Evolutionary conservation across 1,140 invertebrate genomes (phyloP), one percentile per base, ranked within the genome.

Genomic region (Lepidotrigona ventralis): DNA sequence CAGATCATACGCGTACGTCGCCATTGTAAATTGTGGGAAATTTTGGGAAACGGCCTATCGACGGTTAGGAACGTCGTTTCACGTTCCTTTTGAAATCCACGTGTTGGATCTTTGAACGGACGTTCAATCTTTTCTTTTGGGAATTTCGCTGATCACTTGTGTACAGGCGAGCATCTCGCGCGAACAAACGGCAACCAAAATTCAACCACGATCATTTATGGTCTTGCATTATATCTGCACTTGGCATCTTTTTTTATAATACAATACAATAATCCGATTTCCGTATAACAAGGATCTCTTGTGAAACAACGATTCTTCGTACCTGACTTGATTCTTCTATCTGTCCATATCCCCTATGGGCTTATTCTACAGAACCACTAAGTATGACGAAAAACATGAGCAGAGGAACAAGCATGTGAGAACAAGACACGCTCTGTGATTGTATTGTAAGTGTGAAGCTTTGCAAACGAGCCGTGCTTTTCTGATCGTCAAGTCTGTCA

Each of bases 1-100:
- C 54, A 29, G 29, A 73, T n/a, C 39, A 72, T 76, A 71, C 66
- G 71, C 77, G 76, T 26, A 46, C 19, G n/a, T 56, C 9, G 51
- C 46, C 19, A 39, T 58, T 54, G 51, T 82, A 80, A 75, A 64
- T 66, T 70, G 75, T 63, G 56, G 64, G 51, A 78, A 75, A 64
- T 81, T 19, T 85, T 83, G 70, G n/a, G n/a, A 81, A 88, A 89
- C 82, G 88, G 88, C 88, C 88, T 89, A 89, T 77, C 79, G 77
- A 86, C 77, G 85, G 74, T 86, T 80, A 66, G 76, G 73, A 60
- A 14, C 78, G 74, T 88, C 76, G 84, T 75, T n/a, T 88, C 83
- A 63, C 87, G 51, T 84, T 73, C n/a, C 63, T 72, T 56, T 79
- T 29, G 51, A 56, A 66, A 53, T 53, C 5, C n/a, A 29, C 56